Evolutionary conservation across 2,113 vertebrate genomes (phyloP), one percentile per base, ranked within the genome.

Genomic region (Rhagologus leucostigma): DNA sequence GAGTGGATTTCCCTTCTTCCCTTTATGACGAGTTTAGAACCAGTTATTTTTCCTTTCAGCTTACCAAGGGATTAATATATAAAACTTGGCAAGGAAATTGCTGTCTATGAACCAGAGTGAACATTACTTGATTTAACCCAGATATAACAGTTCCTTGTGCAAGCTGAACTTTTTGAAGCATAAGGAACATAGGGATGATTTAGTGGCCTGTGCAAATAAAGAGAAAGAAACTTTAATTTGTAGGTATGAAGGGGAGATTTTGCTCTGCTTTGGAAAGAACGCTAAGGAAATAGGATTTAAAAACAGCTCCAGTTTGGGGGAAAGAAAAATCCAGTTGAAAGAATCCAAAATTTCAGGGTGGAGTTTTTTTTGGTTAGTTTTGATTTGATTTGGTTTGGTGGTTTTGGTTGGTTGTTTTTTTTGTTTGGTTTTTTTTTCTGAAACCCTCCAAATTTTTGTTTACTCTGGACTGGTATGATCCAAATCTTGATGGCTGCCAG

Each of bases 41-140:
- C 64, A 73, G 85, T 64, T 93, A 84, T 95, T 96, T 97, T 96
- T 95, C 68, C 87, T 93, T 96, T 95, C 52, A 74, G 44, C 23
- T 95, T 96, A 97, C 75, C 90, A 96, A 95, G 91, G 84, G 91
- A 95, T 98, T 97, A 97, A 96, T 97, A 97, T 22, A 76, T 84
- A 71, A 91, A 96, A 95, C 91, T 64, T 97, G 91, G 95, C 96
- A 96, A 96, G 84, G 83, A 96, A 97, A 93, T 79, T 83, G 44
- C 77, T 50, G 56, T 96, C 94, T 96, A 52, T 73, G 87, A 97
- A 77, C 88, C 88, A 76, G 53, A 95, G 95, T 52, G 89, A 82
- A 73, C 93, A 89, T 65, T 83, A 46, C 57, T 96, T 97, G 95
- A 97, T 96, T 69, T 65, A 94, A 91, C 90, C 92, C 96, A 98